Evolutionary conservation across 2,888 invertebrate species (phyloP), one percentile per base, ranked within the genome.

Genomic region (Theristus sp.): DNA sequence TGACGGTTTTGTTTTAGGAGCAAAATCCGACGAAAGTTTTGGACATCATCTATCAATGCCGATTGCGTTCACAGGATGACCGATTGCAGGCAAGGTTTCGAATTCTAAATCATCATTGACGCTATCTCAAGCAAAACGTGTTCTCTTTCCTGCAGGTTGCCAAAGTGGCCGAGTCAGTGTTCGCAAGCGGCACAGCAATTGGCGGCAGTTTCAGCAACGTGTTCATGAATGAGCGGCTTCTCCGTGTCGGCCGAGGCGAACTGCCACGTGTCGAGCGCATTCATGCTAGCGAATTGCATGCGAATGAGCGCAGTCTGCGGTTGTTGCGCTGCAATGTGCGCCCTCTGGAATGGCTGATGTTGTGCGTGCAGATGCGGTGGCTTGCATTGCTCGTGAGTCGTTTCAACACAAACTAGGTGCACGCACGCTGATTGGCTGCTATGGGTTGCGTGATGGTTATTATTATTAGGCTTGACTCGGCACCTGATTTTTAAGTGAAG

Each of bases 331-430:
- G 27, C 27, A 26, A 54, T 27, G 2, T 28, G 26, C 54, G 27
- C 6, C 17, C n/a, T 58, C 46, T 96, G 38, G 85, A 87, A 73
- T 84, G 85, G 60, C 75, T 98, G 60, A 83, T 85, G 25, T 85
- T 87, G 67, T 89, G 90, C 74, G 82, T 91, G 6, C 82, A 86
- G 68, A 85, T 89, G 83, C 86, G 87, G 71, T 96, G 94, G 87
- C 83, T 96, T 75, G 79, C 89, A 0, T 84, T 98, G 69, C 74
- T 93, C 72, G 87, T 89, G n/a, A n/a, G n/a, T n/a, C n/a, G n/a
- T n/a, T n/a, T n/a, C n/a, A n/a, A n/a, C n/a, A n/a, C n/a, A n/a
- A n/a, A n/a, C n/a, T n/a, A n/a, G n/a, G n/a, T n/a, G n/a, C n/a
- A n/a, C n/a, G n/a, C n/a, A n/a, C n/a, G n/a, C n/a, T n/a, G n/a